Percentiles rank a stretch among this genome's conserved stretches.
Evolutionary conservation across 1,140 invertebrate genomes (phyloP).

Genomic region (Drosophila willistoni): DNA sequence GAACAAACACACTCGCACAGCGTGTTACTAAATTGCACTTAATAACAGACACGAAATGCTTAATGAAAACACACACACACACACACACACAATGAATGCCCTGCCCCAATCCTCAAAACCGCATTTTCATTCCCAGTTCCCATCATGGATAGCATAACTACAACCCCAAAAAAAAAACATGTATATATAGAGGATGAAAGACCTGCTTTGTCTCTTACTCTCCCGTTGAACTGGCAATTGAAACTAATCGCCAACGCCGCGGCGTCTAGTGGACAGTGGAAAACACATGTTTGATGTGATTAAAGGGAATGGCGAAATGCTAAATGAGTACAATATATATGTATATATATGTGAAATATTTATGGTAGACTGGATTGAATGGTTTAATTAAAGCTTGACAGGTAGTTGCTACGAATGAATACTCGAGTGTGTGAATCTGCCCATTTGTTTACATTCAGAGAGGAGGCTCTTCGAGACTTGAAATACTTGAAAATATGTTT

Average conservation of each 20-base stretch:
- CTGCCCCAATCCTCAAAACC: slow-evolving; percentile 19
- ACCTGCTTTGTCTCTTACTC: not conserved
- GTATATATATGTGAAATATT: slow-evolving; percentile 39
- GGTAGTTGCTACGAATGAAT: slow-evolving; percentile 10
- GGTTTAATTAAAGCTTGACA: slow-evolving; percentile 55
- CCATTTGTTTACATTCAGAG: slow-evolving; percentile 50
- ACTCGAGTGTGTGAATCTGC: slow-evolving; percentile 4
- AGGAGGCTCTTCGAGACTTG: slow-evolving; percentile 13
- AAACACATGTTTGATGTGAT: slow-evolving; percentile 37
- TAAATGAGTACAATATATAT: slow-evolving; percentile 1
- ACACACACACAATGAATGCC: slow-evolving; percentile 7
- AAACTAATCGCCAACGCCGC: slow-evolving; percentile 63
- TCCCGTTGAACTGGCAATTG: slow-evolving; percentile 53
- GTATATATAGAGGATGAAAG: not conserved
- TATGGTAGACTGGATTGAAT: slow-evolving; percentile 39
- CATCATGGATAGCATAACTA: slow-evolving; percentile 2
- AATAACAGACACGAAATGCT: slow-evolving; percentile 45
- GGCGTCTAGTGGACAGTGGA: slow-evolving; percentile 28
- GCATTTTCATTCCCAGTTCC: too few relatives aligned
- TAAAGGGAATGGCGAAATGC: slow-evolving; percentile 30
- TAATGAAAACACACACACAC: slow-evolving; percentile 40
- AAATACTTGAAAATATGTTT: slow-evolving; percentile 24
- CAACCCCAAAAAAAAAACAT: not conserved
- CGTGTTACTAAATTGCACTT: slow-evolving; percentile 53
- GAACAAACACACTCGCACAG: slow-evolving; percentile 16